Base-by-base conservation (phyloP, 2,797 vertebrate species). In the Paratrypauchen microcephalus region DNA sequence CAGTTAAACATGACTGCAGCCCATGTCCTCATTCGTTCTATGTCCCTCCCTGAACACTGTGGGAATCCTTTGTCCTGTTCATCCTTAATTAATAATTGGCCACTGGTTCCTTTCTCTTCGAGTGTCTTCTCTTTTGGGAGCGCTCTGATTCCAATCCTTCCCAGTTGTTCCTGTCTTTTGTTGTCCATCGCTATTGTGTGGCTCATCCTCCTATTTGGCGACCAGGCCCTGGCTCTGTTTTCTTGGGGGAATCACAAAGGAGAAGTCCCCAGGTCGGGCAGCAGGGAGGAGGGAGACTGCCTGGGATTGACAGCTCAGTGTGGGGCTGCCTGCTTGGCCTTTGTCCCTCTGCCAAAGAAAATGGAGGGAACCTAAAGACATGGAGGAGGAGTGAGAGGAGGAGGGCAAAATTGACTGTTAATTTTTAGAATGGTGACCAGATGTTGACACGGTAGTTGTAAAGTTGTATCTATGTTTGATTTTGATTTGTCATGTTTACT, bases 251-350 rank as follows among this genome's bases (percentile, higher is more conserved):
- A 55, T 66, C 81, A 89, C 88, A 93, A 93, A 74, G 83, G 76
- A 83, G 81, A 87, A 85, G 89, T 58, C 26, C 82, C 77, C 74
- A 71, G 77, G 78, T 83, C 62, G 62, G 66, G 75, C 69, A 8
- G 47, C 64, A 66, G 69, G 76, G 80, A 62, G 79, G 81, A 65
- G 71, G 68, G 68, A 48, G 75, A 23, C 59, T 32, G 19, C 77
- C 79, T 72, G 80, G 87, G 90, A 93, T 78, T 88, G 93, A 91
- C 89, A 78, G 86, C 74, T 73, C 84, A 80, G 82, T 87, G 82
- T 89, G 88, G 76, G 73, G 79, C 80, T 84, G 78, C 76, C 79
- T 66, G 80, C 81, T 81, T 58, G 72, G 83, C 75, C 86, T 90
- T 92, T 92, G 90, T 93, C 86, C 82, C 66, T 71, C 58, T 82